Base-by-base conservation (phyloP, 2,888 invertebrate genomes). In the Noctua fimbriata region DNA sequence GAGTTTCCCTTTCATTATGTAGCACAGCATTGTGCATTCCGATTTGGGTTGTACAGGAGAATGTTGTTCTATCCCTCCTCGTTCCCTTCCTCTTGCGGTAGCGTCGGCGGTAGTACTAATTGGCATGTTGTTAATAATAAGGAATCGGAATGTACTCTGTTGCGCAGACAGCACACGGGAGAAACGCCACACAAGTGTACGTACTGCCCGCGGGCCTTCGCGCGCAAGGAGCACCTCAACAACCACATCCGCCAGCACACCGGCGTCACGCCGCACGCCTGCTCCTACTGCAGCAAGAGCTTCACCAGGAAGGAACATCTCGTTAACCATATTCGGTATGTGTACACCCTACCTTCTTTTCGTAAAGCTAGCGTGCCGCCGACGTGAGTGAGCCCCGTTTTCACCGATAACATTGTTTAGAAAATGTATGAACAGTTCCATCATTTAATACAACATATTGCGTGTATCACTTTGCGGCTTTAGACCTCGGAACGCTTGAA, bases 201-300 rank as follows among this genome's bases (percentile, higher is more conserved):
- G 96, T 95, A 86, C 93, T 96, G 97, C 90, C 93, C 96, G 92
- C 96, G 96, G 89, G 94, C 95, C 89, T 97, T 97, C 96, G 98
- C 98, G 90, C 97, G 98, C 92, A 98, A 98, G 97, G 98, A 98
- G 95, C 98, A 98, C 93, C 98, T 98, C 94, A 98, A 98, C 97
- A 98, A 98, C 97, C 98, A 98, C 97, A 97, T 98, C 92, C 97
- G 98, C 95, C 98, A 98, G 88, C 97, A 97, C 93, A 97, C 97
- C 69, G 97, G 98, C 78, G 98, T 98, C 95, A 97, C 98, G 87
- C 98, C 98, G 78, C 98, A 98, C 93, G 95, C 97, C 88, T 98
- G 98, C 94, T 97, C 98, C 90, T 98, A 97, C 93, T 98, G 98
- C 94, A 97, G 96, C 94, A 98, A 98, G 94, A 97, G 97, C 78